These are phyloP conservation scores for Eupithecia inturbata DNA, from an alignment of 2,888 invertebrate genomes.

Conservation along the genomic window DNA sequence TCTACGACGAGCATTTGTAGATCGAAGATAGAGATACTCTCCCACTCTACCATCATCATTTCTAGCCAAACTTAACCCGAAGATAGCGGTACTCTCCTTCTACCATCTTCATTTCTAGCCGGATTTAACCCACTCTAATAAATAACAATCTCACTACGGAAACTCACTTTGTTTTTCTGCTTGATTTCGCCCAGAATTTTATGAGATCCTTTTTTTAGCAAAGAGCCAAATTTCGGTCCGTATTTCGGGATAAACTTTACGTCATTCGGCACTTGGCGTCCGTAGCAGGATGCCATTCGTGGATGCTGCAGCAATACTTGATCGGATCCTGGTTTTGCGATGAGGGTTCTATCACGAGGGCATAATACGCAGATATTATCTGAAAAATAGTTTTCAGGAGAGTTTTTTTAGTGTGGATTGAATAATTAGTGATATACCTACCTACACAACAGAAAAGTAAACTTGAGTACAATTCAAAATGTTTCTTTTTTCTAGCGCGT, in stretches of 20 bases:
- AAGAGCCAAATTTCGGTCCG: constrained; percentile 72
- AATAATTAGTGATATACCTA: too few species aligned
- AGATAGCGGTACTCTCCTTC: background rate
- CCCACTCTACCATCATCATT: too few species aligned
- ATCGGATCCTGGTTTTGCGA: constrained; percentile 67
- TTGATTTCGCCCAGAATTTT: constrained; percentile 67
- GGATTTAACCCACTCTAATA: background rate
- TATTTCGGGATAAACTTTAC: constrained; percentile 65
- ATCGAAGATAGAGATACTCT: too few species aligned
- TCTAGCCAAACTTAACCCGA: background rate
- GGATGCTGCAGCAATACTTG: constrained; percentile 67
- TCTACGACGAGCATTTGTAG: too few species aligned
- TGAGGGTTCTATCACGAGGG: constrained; percentile 72
- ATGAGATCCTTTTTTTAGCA: constrained; percentile 72
- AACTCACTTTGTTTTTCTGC: constrained; percentile 63
- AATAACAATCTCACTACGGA: too few species aligned
- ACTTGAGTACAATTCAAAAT: too few species aligned
- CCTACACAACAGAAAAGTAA: too few species aligned
- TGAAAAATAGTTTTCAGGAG: constrained; percentile 23
- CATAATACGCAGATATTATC: constrained; percentile 67
- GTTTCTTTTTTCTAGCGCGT: too few species aligned
- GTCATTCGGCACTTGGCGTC: constrained; percentile 57
- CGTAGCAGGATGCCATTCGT: constrained; percentile 64
- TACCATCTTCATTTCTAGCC: background rate
- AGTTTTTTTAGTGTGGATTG: too few species aligned